These are phyloP conservation scores for Melinaea marsaeus DNA, from an alignment of 2,888 invertebrate species.

Conservation along the genomic window DNA sequence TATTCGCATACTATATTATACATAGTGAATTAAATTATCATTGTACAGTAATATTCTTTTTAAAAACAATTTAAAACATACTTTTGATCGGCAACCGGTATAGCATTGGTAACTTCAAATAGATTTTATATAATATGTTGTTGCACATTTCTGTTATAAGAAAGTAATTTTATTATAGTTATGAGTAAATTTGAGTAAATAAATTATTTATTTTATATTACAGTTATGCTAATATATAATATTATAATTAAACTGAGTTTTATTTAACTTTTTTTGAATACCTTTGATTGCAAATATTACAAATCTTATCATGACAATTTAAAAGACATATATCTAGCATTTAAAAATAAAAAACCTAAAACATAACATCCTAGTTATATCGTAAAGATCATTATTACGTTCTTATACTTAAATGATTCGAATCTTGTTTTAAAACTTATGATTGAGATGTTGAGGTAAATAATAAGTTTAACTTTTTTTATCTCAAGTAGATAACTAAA, in stretches of 20 bases:
- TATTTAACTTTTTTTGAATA: slow-evolving; percentile 12
- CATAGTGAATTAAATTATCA: slow-evolving; percentile 22
- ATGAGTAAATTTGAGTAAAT: slow-evolving; percentile 11
- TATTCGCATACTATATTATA: slow-evolving; percentile 19
- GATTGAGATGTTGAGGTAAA: no score
- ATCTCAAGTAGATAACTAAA: no score
- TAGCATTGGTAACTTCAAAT: slow-evolving; percentile 11
- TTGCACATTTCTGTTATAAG: slow-evolving; percentile 14
- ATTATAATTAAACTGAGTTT: slow-evolving; percentile 24
- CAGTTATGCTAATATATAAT: slow-evolving; percentile 26
- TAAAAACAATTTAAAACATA: slow-evolving; percentile 7
- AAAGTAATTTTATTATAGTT: slow-evolving; percentile 15
- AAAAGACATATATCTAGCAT: no score
- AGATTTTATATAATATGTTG: slow-evolving; percentile 15
- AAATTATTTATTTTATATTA: slow-evolving; percentile 23
- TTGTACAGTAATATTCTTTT: slow-evolving; percentile 24
- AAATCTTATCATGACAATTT: no score
- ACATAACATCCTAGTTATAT: no score
- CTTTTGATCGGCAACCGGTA: slow-evolving; percentile 11
- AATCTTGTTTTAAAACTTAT: no score
- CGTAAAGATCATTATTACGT: no score
- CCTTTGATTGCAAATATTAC: no score
- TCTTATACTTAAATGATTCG: no score
- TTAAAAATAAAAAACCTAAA: no score
- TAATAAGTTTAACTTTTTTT: no score